Base-by-base conservation (phyloP, 2,113 vertebrate genomes). In the Origma solitaria region DNA sequence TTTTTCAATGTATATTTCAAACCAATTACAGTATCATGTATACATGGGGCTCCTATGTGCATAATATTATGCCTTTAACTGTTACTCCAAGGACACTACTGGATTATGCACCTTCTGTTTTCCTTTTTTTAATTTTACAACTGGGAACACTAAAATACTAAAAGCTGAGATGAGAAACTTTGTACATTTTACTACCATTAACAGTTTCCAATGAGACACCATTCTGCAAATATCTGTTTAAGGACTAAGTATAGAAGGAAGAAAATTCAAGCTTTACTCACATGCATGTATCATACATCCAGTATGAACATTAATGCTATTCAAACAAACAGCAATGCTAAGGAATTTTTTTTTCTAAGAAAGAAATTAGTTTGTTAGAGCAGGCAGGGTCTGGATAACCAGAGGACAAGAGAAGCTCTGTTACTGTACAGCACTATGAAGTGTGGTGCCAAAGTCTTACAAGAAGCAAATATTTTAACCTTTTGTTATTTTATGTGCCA, bases 31-130 rank as follows among this genome's bases (percentile, higher is more conserved):
- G 17, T 70, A 89, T 89, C 61, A 56, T 45, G 84, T 93, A 91
- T 96, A 93, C 84, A 72, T 68, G 73, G 62, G 54, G 87, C 81
- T 95, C 71, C 91, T 92, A 85, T 57, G 73, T 92, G 88, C 82
- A 83, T 60, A 94, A 96, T 94, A 97, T 91, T 95, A 95, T 53
- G 72, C 92, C 89, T 97, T 97, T 86, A 96, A 95, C 91, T 95
- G 94, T 90, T 96, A 97, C 92, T 97, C 94, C 95, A 87, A 96
- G 91, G 94, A 96, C 82, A 92, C 71, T 65, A 47, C 70, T 88
- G 88, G 86, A 96, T 97, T 97, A 97, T 75, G 76, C 60, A 95
- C 82, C 88, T 96, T 97, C 92, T 97, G 94, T 94, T 97, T 96
- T 92, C 72, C 76, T 89, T 96, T 92, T 97, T 97, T 96, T 66